Evolutionary conservation across 2,888 invertebrate genomes (phyloP).

Genomic region (Noctua janthe): DNA sequence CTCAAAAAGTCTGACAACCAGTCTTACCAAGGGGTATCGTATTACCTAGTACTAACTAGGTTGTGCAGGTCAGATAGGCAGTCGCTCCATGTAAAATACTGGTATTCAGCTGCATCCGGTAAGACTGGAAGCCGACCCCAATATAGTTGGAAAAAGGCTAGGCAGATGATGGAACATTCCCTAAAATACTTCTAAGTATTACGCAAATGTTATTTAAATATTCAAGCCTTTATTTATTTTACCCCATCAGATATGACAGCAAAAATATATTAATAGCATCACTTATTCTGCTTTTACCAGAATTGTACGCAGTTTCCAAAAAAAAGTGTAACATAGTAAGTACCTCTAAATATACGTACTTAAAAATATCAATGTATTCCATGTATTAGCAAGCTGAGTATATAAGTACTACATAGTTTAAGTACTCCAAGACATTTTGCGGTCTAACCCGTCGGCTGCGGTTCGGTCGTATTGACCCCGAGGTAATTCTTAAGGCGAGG

Average conservation of each 20-base stretch:
- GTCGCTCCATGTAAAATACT: too few species aligned
- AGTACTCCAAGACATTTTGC: constrained; percentile 44
- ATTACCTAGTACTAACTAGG: too few species aligned
- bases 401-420: constrained; percentile 39
- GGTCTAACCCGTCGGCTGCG: constrained; percentile 51
- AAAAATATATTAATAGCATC: background rate
- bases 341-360: background rate
- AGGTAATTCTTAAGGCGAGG: constrained; percentile 42
- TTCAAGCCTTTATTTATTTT: background rate
- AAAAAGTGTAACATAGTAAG: too few species aligned
- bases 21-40: too few species aligned
- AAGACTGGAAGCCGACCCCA: too few species aligned
- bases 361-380: background rate
- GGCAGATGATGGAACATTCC: too few species aligned
- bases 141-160: too few species aligned
- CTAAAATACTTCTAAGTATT: background rate
- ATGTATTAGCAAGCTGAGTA: constrained; percentile 22
- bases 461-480: constrained; percentile 56
- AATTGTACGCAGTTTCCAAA: background rate
- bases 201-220: background rate
- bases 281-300: constrained; percentile 11
- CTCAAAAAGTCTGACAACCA: too few species aligned
- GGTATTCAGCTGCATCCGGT: too few species aligned
- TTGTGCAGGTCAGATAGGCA: too few species aligned
- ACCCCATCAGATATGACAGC: too few species aligned